Conservation (phyloP, 2,888 invertebrate species). For the Drosophila buzzatii region DNA sequence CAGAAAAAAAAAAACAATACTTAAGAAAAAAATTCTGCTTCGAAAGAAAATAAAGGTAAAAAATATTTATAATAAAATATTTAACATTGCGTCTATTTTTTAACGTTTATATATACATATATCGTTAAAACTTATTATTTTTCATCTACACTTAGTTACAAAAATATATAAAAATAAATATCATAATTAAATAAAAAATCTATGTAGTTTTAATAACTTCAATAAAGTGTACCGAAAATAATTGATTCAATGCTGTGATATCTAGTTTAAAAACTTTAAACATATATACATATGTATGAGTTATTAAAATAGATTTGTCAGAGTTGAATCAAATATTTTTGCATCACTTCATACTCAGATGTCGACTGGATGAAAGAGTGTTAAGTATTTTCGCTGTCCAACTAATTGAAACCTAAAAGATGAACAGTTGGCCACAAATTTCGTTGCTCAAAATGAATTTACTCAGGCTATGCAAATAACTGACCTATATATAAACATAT, state of each 20-base stretch:
- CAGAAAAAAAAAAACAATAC: neutral
- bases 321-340: too few species aligned
- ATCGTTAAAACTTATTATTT: too few species aligned
- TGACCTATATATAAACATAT: constrained; percentile 7
- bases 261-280: neutral
- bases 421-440: constrained; percentile 41
- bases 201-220: neutral
- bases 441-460: constrained; percentile 53
- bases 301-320: too few species aligned
- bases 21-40: neutral
- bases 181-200: neutral
- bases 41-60: too few species aligned
- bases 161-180: neutral
- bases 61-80: too few species aligned
- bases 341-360: neutral
- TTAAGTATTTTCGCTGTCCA: neutral
- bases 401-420: constrained; percentile 1
- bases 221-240: neutral
- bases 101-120: too few species aligned
- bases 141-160: too few species aligned
- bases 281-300: neutral
- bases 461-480: constrained; percentile 76
- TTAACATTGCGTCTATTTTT: too few species aligned
- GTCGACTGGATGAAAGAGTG: neutral
- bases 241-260: neutral